phyloP scores from a whole-genome alignment of 53 echinoderm and acorn worm genomes.

The Paracentrotus lividus region DNA sequence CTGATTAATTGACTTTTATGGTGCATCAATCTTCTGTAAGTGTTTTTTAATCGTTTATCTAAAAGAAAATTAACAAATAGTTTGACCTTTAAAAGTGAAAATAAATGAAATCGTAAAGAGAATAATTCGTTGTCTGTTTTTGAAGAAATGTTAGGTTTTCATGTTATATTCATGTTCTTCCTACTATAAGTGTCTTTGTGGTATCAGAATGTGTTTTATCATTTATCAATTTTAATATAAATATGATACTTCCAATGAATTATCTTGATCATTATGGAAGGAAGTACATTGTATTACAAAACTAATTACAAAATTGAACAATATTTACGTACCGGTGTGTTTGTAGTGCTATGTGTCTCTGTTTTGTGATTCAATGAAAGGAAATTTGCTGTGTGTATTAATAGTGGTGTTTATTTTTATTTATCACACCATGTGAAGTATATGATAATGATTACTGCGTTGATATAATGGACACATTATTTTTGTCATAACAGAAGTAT shows the following conservation, averaged over 20 bases:
- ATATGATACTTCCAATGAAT: background rate
- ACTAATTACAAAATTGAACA: background rate
- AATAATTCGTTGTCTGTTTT: too few relatives aligned
- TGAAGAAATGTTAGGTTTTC: background rate
- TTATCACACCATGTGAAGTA: background rate
- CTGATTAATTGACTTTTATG: background rate
- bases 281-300: background rate
- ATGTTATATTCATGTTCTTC: background rate
- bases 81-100: background rate
- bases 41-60: background rate
- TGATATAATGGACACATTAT: background rate
- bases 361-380: background rate
- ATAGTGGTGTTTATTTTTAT: background rate
- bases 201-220: background rate
- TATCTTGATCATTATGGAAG: background rate
- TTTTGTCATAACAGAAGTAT: background rate
- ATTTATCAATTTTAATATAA: background rate
- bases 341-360: too few relatives aligned
- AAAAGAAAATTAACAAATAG: background rate
- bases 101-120: background rate
- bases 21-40: background rate
- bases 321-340: background rate
- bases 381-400: background rate
- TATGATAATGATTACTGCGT: background rate
- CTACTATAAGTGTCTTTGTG: background rate